Conservation (phyloP, 2,888 invertebrate genomes). For the Folsomia candida region DNA sequence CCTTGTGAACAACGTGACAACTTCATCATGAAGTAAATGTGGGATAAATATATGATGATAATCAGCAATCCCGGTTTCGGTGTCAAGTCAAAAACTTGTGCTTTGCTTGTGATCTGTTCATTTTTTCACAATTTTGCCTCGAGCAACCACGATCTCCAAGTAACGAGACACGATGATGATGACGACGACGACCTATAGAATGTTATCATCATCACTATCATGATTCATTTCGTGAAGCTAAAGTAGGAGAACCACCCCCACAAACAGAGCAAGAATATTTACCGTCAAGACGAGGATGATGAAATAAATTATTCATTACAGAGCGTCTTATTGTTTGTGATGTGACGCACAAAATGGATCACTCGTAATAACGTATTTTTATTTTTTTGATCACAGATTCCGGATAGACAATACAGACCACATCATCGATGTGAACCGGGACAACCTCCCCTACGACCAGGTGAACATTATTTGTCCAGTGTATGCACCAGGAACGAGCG, state of each 20-base stretch:
- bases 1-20: neutral
- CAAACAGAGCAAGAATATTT: no score
- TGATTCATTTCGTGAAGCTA: no score
- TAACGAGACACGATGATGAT: neutral
- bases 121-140: neutral
- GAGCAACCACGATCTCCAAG: neutral
- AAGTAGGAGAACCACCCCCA: neutral
- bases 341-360: no score
- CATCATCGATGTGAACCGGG: constrained; percentile 92
- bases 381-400: constrained; percentile 64
- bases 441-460: constrained; percentile 89
- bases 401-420: constrained; percentile 97
- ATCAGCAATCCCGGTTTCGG: no score
- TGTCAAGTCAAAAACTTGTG: no score
- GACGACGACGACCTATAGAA: no score
- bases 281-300: no score
- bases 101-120: no score
- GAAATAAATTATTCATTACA: no score
- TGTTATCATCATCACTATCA: no score
- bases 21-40: neutral
- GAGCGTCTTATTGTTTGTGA: no score
- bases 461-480: constrained; percentile 93
- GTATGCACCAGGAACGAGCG: constrained; percentile 79
- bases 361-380: constrained; percentile 11
- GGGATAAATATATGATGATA: neutral